Conservation (phyloP, 2,113 vertebrate genomes). For the Kryptolebias marmoratus region DNA sequence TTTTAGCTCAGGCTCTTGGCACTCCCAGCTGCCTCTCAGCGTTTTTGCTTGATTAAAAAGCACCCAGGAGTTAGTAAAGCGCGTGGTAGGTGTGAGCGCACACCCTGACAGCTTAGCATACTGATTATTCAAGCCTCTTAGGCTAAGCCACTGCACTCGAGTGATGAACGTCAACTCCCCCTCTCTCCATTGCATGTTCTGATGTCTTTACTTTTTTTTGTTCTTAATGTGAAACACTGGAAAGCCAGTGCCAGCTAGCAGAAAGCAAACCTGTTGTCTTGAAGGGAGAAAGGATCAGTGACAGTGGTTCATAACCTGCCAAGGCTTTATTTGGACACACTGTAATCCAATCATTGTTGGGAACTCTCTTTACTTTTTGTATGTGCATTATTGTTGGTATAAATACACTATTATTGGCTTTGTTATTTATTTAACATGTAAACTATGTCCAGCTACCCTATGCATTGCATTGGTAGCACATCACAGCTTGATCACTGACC, state of each 20-base stretch:
- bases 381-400: background rate
- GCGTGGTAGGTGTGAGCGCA: slow-evolving; percentile 73
- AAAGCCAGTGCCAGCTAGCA: slow-evolving; percentile 64
- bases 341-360: slow-evolving; percentile 71
- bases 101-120: slow-evolving; percentile 80
- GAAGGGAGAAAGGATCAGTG: slow-evolving; percentile 73
- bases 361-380: slow-evolving; percentile 35
- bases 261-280: slow-evolving; percentile 74
- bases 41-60: slow-evolving; percentile 80
- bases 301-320: slow-evolving; percentile 74
- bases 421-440: background rate
- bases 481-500: background rate
- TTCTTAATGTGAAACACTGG: slow-evolving; percentile 64
- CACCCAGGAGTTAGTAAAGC: slow-evolving; percentile 74
- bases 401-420: background rate
- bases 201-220: slow-evolving; percentile 46
- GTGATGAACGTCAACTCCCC: slow-evolving; percentile 75
- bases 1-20: slow-evolving; percentile 63
- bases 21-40: slow-evolving; percentile 65
- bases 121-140: slow-evolving; percentile 86
- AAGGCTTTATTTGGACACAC: slow-evolving; percentile 79
- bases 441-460: background rate
- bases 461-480: background rate
- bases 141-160: slow-evolving; percentile 77
- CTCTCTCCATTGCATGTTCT: slow-evolving; percentile 47